Evolutionary conservation across 2,888 invertebrate genomes (phyloP).

Genomic region (Bhutanitis thaidina): DNA sequence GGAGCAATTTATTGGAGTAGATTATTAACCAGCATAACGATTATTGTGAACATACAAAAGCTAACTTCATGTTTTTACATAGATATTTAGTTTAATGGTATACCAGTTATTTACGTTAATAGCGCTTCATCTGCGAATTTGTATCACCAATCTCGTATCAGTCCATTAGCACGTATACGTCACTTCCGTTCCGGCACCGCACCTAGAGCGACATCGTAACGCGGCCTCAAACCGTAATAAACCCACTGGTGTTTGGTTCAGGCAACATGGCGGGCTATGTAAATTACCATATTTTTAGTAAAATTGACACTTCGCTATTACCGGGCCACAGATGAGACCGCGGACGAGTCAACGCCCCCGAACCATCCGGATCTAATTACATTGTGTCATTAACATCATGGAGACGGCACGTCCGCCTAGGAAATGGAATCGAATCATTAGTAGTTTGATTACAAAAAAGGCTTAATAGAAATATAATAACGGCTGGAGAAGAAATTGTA

Average conservation of each 20-base stretch:
- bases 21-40: too few species aligned
- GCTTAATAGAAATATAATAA: slow-evolving; percentile 81
- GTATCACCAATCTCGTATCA: too few species aligned
- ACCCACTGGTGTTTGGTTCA: background rate
- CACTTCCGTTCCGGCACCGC: slow-evolving; percentile 12
- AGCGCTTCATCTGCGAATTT: too few species aligned
- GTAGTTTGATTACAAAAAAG: slow-evolving; percentile 80
- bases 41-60: too few species aligned
- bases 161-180: background rate
- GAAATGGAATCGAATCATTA: slow-evolving; percentile 81
- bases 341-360: slow-evolving; percentile 68
- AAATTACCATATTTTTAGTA: slow-evolving; percentile 74
- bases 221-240: slow-evolving; percentile 6
- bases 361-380: slow-evolving; percentile 80
- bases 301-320: slow-evolving; percentile 73
- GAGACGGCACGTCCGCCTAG: slow-evolving; percentile 78
- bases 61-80: too few species aligned
- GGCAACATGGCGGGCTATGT: slow-evolving; percentile 41
- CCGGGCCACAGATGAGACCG: slow-evolving; percentile 55
- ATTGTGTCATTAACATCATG: slow-evolving; percentile 74
- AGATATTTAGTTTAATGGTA: too few species aligned
- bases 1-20: too few species aligned
- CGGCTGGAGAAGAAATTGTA: slow-evolving; percentile 78
- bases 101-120: too few species aligned
- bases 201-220: slow-evolving; percentile 5